Base-by-base conservation (phyloP, 2,113 vertebrate species). In the Tympanuchus pallidicinctus region DNA sequence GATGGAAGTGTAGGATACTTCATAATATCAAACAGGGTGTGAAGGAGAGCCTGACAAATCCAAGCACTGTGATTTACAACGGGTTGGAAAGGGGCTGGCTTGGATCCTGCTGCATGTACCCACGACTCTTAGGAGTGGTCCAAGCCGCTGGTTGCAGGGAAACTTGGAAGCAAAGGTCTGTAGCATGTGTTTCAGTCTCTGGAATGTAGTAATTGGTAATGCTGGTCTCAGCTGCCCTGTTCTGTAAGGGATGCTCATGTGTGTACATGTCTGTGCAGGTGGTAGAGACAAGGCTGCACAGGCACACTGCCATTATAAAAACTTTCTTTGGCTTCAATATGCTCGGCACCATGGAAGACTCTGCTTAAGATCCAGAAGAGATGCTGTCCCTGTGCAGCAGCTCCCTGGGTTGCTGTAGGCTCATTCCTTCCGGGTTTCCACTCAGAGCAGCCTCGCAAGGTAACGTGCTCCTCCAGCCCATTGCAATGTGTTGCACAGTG, bases 371-470 rank as follows among this genome's bases (percentile, higher is more conserved):
- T 65, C 36, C 61, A 67, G 69, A 85, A 36, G 61, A 87, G 85
- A 45, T 50, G 52, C 21, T 66, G 43, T 86, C 63, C 69, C 75
- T 75, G 38, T 43, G 52, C 42, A 89, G 52, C 38, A 72, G 60
- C 34, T 94, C 72, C 65, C 65, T 61, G 59, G 75, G 75, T 81
- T 89, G 88, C 72, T 42, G 32, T 72, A 94, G 73, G 60, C 57
- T 8, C 42, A 47, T 86, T 69, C 69, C 89, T 71, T 65, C 61
- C 89, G 71, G 4, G 57, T 28, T 88, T 76, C 72, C 40, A 40
- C 30, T 80, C 4, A 2, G 66, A 69, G 76, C 47, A 18, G 30
- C 27, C n/a, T 71, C 69, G 67, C 65, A 38, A 66, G 74, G 73
- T 74, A 87, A 52, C 24, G 13, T 86, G 65, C 48, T 93, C 45